Conservation (phyloP, 2,113 vertebrate species). For the Leucoraja erinaceus region DNA sequence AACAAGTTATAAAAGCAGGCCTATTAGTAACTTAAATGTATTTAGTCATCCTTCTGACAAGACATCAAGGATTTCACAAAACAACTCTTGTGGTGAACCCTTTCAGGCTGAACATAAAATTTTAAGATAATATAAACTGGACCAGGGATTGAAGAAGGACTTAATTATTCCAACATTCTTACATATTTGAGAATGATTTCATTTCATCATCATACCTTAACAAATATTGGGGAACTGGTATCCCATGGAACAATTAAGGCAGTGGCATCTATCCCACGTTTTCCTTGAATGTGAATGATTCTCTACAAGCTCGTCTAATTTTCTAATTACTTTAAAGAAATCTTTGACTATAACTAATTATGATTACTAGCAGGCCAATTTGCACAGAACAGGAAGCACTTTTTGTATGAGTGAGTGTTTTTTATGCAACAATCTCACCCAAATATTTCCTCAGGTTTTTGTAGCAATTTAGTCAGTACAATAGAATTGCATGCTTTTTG, state of each 20-base stretch:
- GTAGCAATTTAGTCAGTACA: not conserved
- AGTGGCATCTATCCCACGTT: not conserved
- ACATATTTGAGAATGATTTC: not conserved
- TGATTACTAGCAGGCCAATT: not conserved
- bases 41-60: not conserved
- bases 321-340: not conserved
- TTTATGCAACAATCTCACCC: not conserved
- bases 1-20: not conserved
- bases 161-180: conserved; percentile 2
- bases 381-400: not conserved
- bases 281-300: not conserved
- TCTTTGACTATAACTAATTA: not conserved
- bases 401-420: not conserved
- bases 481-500: not conserved
- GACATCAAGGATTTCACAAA: not conserved
- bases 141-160: not conserved
- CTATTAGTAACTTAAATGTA: not conserved
- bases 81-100: not conserved
- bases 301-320: not conserved
- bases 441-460: conserved; percentile 16
- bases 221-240: not conserved
- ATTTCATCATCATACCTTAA: not conserved
- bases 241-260: not conserved
- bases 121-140: not conserved
- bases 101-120: not conserved